phyloP scores from a whole-genome alignment of 2,113 vertebrate genomes.

The Muntiacus reevesi region DNA sequence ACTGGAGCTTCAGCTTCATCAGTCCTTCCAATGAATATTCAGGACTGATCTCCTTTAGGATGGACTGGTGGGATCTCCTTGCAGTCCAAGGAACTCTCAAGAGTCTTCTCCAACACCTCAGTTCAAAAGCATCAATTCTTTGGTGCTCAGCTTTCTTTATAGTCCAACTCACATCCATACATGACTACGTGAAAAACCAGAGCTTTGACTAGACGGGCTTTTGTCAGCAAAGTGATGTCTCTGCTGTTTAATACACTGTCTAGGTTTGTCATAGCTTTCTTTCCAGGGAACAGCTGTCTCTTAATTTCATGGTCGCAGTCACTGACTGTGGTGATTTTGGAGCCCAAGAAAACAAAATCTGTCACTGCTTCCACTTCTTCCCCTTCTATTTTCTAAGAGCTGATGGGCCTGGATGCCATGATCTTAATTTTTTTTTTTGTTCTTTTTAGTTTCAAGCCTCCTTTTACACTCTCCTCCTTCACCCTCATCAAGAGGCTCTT shows the following conservation, averaged over 20 bases:
- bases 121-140: background rate
- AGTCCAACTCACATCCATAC: background rate
- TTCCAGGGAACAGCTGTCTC: background rate
- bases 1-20: background rate
- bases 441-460: background rate
- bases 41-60: background rate
- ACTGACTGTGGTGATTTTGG: background rate
- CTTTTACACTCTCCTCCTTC: background rate
- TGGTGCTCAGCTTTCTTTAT: accelerated
- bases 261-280: background rate
- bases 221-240: background rate
- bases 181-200: background rate
- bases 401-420: background rate
- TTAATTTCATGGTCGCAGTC: background rate
- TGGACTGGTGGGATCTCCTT: background rate
- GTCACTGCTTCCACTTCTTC: background rate
- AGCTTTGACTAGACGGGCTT: background rate
- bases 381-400: background rate
- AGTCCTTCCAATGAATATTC: background rate
- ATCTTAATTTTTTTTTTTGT: background rate
- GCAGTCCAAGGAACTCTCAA: background rate
- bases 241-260: background rate
- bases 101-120: background rate
- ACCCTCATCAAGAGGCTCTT: background rate
- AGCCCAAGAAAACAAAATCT: background rate